Evolutionary conservation across 2,797 vertebrate species (phyloP).

Genomic region (Podarcis siculus): DNA sequence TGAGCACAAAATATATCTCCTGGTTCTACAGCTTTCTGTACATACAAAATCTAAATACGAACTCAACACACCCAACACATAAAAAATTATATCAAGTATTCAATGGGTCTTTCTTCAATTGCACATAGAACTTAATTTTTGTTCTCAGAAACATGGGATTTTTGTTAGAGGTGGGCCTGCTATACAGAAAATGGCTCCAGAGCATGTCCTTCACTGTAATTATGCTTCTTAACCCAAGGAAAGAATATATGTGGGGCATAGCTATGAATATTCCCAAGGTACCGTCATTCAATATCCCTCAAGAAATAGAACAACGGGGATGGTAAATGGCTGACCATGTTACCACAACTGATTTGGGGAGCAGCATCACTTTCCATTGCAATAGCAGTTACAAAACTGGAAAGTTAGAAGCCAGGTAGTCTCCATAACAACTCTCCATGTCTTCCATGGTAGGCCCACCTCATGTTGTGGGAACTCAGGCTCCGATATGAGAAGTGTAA

Average conservation of each 20-base stretch:
- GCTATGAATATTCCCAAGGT: not conserved
- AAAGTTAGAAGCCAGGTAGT: not conserved
- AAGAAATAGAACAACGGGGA: not conserved
- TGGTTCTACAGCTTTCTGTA: not conserved
- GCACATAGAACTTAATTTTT: not conserved
- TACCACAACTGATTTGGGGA: not conserved
- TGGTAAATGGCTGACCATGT: not conserved
- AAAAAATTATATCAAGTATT: not conserved
- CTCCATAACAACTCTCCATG: not conserved
- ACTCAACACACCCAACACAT: not conserved
- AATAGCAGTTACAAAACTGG: not conserved
- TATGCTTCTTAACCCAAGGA: not conserved
- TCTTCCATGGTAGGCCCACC: not conserved
- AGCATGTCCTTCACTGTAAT: not conserved
- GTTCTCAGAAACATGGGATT: not conserved
- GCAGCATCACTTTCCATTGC: too few relatives aligned
- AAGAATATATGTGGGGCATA: not conserved
- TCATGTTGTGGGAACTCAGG: not conserved
- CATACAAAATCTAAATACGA: not conserved
- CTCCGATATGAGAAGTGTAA: not conserved
- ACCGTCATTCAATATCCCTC: not conserved
- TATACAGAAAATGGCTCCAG: not conserved
- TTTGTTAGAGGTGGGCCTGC: not conserved
- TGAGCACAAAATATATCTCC: not conserved
- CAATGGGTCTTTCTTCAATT: not conserved